Evolutionary conservation across 2,888 invertebrate species (phyloP).

Genomic region (Exephanes ischioxanthus): DNA sequence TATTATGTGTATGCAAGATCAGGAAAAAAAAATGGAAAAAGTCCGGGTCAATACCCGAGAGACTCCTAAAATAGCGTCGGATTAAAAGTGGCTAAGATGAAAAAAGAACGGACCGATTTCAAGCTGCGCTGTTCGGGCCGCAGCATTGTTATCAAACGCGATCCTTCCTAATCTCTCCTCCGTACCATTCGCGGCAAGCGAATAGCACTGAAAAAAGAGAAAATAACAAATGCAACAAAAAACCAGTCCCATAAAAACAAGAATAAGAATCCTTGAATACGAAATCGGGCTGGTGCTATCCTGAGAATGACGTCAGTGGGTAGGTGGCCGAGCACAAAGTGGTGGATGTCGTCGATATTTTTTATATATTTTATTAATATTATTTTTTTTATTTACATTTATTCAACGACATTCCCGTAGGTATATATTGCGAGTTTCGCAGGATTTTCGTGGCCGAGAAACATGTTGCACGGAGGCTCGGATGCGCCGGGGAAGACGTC

Average conservation of each 20-base stretch:
- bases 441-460: constrained; percentile 19
- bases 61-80: neutral
- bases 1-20: neutral
- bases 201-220: neutral
- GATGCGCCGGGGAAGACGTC: neutral
- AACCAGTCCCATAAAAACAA: constrained; percentile 27
- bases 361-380: neutral
- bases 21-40: neutral
- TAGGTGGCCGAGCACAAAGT: constrained; percentile 28
- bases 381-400: constrained; percentile 9
- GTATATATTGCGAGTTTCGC: neutral
- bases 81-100: neutral
- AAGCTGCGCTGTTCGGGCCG: neutral
- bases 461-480: neutral
- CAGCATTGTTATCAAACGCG: constrained; percentile 3
- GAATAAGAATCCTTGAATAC: constrained; percentile 47
- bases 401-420: constrained; percentile 16
- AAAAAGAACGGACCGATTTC: neutral
- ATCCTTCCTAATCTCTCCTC: constrained; percentile 4
- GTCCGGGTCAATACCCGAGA: neutral
- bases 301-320: constrained; percentile 34
- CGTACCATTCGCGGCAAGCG: neutral
- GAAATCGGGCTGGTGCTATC: constrained; percentile 8
- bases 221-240: neutral
- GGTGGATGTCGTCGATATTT: neutral